phyloP scores from a whole-genome alignment of 2,888 invertebrate genomes.

The Agriopis marginaria region DNA sequence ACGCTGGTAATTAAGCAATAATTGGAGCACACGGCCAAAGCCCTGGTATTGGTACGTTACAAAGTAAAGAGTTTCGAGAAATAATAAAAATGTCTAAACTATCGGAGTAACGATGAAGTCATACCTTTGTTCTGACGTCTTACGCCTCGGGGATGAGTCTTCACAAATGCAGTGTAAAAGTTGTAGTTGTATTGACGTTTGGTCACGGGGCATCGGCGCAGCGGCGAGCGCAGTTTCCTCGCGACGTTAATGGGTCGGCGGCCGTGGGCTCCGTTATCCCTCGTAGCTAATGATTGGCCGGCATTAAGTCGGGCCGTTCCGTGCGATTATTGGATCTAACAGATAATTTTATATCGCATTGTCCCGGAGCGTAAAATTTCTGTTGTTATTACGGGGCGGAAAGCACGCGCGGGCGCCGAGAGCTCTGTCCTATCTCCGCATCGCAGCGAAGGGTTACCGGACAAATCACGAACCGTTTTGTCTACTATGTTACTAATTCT shows the following conservation, averaged over 20 bases:
- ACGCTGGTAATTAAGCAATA: conserved; percentile 66
- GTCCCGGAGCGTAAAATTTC: conserved; percentile 86
- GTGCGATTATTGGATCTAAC: conserved; percentile 87
- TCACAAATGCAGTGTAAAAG: conserved; percentile 61
- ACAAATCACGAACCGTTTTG: conserved; percentile 68
- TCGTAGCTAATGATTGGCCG: conserved; percentile 86
- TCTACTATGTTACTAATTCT: conserved; percentile 47
- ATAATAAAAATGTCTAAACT: conserved; percentile 68
- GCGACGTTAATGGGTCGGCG: conserved; percentile 71
- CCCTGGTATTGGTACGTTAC: conserved; percentile 35
- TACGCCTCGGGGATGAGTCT: conserved; percentile 71
- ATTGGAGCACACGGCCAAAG: conserved; percentile 57
- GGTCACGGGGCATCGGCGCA: conserved; percentile 80
- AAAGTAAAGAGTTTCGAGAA: conserved; percentile 61
- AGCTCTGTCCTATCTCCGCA: conserved; percentile 61
- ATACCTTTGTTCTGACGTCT: conserved; percentile 74
- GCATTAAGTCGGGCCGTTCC: conserved; percentile 84
- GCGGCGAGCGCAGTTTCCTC: conserved; percentile 64
- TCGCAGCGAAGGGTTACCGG: conserved; percentile 63
- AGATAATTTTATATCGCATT: conserved; percentile 86
- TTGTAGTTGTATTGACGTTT: conserved; percentile 82
- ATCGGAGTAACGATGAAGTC: conserved; percentile 78
- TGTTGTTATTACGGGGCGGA: conserved; percentile 80
- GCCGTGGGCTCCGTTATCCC: conserved; percentile 83
- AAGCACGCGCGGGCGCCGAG: conserved; percentile 66